Evolutionary conservation across 2,113 vertebrate species (phyloP).

Genomic region (Lanius ludovicianus): DNA sequence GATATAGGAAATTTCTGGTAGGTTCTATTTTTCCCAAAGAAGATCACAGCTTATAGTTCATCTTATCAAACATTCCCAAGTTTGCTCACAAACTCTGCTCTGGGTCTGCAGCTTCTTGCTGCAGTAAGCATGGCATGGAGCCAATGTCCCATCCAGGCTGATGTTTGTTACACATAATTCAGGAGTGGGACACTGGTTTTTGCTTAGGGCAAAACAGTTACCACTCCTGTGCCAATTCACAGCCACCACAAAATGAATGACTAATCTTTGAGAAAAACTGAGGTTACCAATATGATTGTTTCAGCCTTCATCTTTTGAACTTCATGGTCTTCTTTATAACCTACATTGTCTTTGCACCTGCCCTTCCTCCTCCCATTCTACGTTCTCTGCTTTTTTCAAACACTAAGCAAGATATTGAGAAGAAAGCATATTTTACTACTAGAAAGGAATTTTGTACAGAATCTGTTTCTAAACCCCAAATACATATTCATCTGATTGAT

Average conservation of each 20-base stretch:
- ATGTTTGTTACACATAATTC: not conserved
- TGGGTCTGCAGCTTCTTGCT: not conserved
- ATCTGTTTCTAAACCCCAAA: not conserved
- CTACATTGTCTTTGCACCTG: not conserved
- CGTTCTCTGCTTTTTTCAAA: not conserved
- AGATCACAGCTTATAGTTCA: not conserved
- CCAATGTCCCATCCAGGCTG: fast-evolving
- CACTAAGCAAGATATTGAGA: not conserved
- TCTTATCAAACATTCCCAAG: not conserved
- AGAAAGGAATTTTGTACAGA: not conserved
- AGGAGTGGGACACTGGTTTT: fast-evolving
- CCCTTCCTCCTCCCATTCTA: not conserved
- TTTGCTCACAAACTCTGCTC: not conserved
- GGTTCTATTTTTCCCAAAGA: not conserved
- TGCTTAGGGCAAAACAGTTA: not conserved
- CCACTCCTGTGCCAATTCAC: not conserved
- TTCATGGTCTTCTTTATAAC: not conserved
- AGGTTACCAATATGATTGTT: not conserved
- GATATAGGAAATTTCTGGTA: not conserved
- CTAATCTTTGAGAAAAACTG: not conserved
- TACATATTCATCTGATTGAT: fast-evolving
- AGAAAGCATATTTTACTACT: not conserved
- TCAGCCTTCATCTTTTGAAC: not conserved
- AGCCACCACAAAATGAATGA: fast-evolving
- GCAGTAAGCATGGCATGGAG: not conserved